phyloP scores from a whole-genome alignment of 35 echinoderm and acorn worm species.

The Apostichopus japonicus region DNA sequence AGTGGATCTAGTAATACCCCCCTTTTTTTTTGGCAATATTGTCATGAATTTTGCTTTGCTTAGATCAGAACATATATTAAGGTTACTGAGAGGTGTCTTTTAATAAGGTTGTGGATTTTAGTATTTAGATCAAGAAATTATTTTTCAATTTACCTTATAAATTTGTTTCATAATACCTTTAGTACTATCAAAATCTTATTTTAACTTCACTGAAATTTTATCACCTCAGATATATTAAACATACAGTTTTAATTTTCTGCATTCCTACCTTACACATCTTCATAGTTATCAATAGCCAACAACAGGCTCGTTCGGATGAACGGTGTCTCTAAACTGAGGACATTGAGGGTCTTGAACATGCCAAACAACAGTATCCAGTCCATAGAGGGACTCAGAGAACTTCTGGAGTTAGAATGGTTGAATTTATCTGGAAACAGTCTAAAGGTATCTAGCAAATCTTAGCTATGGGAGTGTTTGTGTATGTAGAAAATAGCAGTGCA shows the following conservation, averaged over 20 bases:
- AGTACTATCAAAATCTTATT: too few relatives aligned
- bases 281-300: slow-evolving; percentile 90
- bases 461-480: neutral
- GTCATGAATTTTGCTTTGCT: too few relatives aligned
- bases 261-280: neutral
- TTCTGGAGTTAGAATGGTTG: slow-evolving; percentile 89
- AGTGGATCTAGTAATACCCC: too few relatives aligned
- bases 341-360: slow-evolving; percentile 85
- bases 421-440: slow-evolving; percentile 97
- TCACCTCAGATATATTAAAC: neutral
- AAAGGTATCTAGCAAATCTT: slow-evolving; percentile 55
- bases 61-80: too few relatives aligned
- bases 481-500: neutral
- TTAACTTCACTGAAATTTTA: too few relatives aligned
- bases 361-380: slow-evolving; percentile 99
- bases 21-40: too few relatives aligned
- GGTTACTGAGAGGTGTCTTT: too few relatives aligned
- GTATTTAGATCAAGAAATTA: too few relatives aligned
- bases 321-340: slow-evolving; percentile 78
- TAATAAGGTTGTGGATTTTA: too few relatives aligned
- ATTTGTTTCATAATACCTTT: too few relatives aligned
- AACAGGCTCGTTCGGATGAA: slow-evolving; percentile 96
- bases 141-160: too few relatives aligned
- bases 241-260: neutral
- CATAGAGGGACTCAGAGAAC: slow-evolving; percentile 94